Evolutionary conservation across 35 echinoderm and acorn worm species (phyloP), one percentile per base, ranked within the genome.

Genomic region (Diadema setosum): DNA sequence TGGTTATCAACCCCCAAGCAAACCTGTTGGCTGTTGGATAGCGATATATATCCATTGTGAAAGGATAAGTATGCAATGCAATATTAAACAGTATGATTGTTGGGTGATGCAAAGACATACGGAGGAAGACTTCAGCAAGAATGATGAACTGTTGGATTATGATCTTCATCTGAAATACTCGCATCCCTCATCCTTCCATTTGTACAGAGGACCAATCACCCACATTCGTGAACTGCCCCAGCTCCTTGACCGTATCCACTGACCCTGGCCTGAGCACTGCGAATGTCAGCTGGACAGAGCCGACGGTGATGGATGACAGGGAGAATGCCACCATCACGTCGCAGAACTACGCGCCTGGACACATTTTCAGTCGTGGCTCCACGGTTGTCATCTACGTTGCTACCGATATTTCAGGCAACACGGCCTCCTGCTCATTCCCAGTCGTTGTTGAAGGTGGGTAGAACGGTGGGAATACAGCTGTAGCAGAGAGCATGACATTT

Each of bases 341-440:
- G 36, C 46, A 42, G 1, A 85, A 88, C 81, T 88, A 85, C 49
- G 37, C 55, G 5, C 81, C 84, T 27, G 80, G 89, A 15, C 18
- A 56, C 12, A 15, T 36, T 26, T 95, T 95, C 70, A 73, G 65
- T n/a, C 33, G 90, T 44, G 93, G 93, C 5, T 61, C 31, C 3
- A 95, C 93, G 8, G 5, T 18, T 0, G 93, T 95, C 4, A 58
- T 50, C 16, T 95, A 95, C 23, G 84, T 16, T 15, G 93, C 93
- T 15, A 87, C 59, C 2, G 88, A 90, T 39, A 11, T n/a, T 1
- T 24, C 41, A 0, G 84, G 88, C 35, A 85, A 82, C 39, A 76
- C 74, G 17, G 75, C 64, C 30, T 44, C 50, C n/a, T 93, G 85
- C 61, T 31, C 42, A 3, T 87, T 93, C 39, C 58, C 37, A 58